These are phyloP conservation scores for Engystomops pustulosus DNA, from an alignment of 2,113 vertebrate species.

Conservation along the genomic window DNA sequence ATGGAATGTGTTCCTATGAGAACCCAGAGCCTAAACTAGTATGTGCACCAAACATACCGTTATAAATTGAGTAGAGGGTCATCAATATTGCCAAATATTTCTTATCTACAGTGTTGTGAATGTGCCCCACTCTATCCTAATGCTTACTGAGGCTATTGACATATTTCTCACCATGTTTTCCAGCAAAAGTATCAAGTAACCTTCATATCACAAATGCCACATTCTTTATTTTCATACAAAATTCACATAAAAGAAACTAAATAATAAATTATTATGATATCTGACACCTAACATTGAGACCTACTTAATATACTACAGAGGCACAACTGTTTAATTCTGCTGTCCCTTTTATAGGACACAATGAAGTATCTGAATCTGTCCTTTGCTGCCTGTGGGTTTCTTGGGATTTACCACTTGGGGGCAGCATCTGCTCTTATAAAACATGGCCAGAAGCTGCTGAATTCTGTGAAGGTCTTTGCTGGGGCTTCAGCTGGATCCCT, in stretches of 20 bases:
- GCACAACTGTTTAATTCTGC: not conserved
- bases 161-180: too few species aligned
- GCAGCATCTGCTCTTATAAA: conserved; percentile 79
- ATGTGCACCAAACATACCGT: too few species aligned
- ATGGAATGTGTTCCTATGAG: too few species aligned
- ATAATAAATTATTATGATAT: not conserved
- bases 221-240: not conserved
- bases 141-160: too few species aligned
- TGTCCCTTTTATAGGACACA: conserved; percentile 62
- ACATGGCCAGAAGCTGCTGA: conserved; percentile 81
- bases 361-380: conserved; percentile 85
- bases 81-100: too few species aligned
- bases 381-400: conserved; percentile 88
- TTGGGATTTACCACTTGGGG: conserved; percentile 92
- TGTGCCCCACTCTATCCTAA: too few species aligned
- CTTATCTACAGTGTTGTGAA: too few species aligned
- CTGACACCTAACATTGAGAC: not conserved
- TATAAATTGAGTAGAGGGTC: too few species aligned
- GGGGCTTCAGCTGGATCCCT: conserved; percentile 91
- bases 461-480: conserved; percentile 77
- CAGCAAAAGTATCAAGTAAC: not conserved
- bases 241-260: not conserved
- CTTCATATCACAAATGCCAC: not conserved
- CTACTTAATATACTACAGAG: not conserved
- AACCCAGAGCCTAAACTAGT: too few species aligned